Conservation (phyloP, 2,888 invertebrate species). For the Epinotia demarniana region DNA sequence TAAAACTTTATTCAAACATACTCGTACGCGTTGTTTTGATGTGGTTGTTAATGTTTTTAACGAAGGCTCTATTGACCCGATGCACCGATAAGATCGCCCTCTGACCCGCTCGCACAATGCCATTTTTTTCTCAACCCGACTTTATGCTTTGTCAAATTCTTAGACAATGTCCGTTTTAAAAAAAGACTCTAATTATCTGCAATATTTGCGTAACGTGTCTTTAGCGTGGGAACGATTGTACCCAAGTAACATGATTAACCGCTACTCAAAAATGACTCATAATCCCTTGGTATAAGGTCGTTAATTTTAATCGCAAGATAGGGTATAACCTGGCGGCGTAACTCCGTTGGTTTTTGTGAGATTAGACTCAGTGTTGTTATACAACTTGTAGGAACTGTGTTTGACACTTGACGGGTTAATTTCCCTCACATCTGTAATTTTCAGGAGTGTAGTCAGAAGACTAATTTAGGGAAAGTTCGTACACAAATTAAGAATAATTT, state of each 20-base stretch:
- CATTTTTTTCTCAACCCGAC: constrained; percentile 59
- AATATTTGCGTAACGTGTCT: constrained; percentile 70
- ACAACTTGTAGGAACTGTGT: constrained; percentile 65
- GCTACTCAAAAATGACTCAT: constrained; percentile 8
- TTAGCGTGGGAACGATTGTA: constrained; percentile 45
- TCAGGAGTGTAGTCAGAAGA: constrained; percentile 4
- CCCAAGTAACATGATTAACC: constrained; percentile 35
- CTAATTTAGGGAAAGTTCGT: not conserved
- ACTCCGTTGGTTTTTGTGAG: constrained; percentile 56
- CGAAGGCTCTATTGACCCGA: constrained; percentile 28
- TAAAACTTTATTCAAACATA: not conserved
- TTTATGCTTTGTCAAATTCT: constrained; percentile 66
- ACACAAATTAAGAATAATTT: not conserved
- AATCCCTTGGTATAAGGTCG: constrained; percentile 22
- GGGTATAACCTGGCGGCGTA: constrained; percentile 31
- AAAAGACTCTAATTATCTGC: constrained; percentile 69
- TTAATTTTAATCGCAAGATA: constrained; percentile 22
- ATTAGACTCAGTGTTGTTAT: constrained; percentile 66
- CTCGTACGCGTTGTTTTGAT: not conserved
- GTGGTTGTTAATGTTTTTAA: not conserved
- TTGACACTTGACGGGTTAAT: constrained; percentile 32
- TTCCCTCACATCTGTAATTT: constrained; percentile 1
- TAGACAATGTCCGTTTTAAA: constrained; percentile 68
- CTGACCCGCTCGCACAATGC: constrained; percentile 56
- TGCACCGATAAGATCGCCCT: constrained; percentile 45